Base-by-base conservation (phyloP, 2,888 invertebrate genomes). In the Eilema griseolum region DNA sequence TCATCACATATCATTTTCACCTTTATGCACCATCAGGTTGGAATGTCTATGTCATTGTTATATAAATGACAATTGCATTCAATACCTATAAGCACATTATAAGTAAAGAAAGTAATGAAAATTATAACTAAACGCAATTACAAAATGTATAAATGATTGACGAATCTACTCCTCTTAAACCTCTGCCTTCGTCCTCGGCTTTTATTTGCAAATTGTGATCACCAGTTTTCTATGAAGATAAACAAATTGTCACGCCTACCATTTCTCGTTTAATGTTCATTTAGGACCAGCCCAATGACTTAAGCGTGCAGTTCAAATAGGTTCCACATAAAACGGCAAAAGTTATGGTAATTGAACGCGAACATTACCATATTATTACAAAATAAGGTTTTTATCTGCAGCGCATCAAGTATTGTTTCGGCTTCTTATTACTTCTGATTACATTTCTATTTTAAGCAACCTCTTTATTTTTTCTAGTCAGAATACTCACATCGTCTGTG, bases 381-480 rank as follows among this genome's bases (percentile, higher is more conserved):
- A 28, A 64, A 64, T 64, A 64, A 64, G 46, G 52, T 52, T 64
- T 64, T 61, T 63, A 46, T 64, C 46, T 52, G 28, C 46, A 52
- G 20, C 28, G 52, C n/a, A 52, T 8, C 20, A 28, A 52, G 52
- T 46, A 52, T 64, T 46, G 28, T 28, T 64, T 64, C 24, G 46
- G 64, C 26, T 14, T 64, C 28, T 52, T 37, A 64, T 64, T 64
- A 64, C 28, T 46, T 52, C 26, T 46, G 28, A 52, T 28, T 20
- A 16, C 62, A 24, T 41, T 41, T 41, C 24, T 41, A 16, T 41
- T 62, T 62, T 37, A 37, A 41, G n/a, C 41, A 26, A 62, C 26
- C 41, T 62, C 26, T 62, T 62, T 41, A 41, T 8, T 24, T 41
- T 26, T 62, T 20, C 16, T 41, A 41, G 26, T 41, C 20, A 41